phyloP scores from a whole-genome alignment of 2,888 invertebrate genomes.

The Prionchulus punctatus region DNA sequence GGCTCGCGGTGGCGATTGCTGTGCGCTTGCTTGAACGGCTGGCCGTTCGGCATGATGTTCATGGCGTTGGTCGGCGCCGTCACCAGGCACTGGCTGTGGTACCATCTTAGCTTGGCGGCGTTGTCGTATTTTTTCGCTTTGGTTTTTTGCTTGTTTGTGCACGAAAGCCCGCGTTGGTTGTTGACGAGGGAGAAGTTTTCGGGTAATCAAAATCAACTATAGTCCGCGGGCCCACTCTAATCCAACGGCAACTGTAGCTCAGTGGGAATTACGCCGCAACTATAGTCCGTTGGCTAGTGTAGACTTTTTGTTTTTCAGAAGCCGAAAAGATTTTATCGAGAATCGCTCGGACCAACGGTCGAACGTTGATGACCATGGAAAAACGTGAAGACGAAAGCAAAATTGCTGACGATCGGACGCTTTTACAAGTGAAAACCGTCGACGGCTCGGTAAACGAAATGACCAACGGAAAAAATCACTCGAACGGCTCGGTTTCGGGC shows the following conservation, averaged over 20 bases:
- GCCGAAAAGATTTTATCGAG: conserved; percentile 2
- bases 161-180: conserved; percentile 13
- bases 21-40: conserved; percentile 11
- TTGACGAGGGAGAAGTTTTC: too few species aligned
- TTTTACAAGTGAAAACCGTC: background rate
- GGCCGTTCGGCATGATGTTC: conserved; percentile 10
- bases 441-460: background rate
- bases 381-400: too few species aligned
- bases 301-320: conserved; percentile 3
- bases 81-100: conserved; percentile 9
- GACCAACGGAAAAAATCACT: too few species aligned
- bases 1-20: conserved; percentile 9
- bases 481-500: too few species aligned
- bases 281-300: too few species aligned
- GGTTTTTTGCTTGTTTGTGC: too few species aligned
- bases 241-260: too few species aligned
- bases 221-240: too few species aligned
- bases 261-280: too few species aligned
- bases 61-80: conserved; percentile 12
- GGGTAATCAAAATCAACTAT: too few species aligned
- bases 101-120: conserved; percentile 3
- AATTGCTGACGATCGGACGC: too few species aligned
- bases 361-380: too few species aligned
- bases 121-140: background rate
- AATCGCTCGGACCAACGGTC: conserved; percentile 2